phyloP scores from a whole-genome alignment of 2,888 invertebrate genomes.

The Periphyllus acericola region DNA sequence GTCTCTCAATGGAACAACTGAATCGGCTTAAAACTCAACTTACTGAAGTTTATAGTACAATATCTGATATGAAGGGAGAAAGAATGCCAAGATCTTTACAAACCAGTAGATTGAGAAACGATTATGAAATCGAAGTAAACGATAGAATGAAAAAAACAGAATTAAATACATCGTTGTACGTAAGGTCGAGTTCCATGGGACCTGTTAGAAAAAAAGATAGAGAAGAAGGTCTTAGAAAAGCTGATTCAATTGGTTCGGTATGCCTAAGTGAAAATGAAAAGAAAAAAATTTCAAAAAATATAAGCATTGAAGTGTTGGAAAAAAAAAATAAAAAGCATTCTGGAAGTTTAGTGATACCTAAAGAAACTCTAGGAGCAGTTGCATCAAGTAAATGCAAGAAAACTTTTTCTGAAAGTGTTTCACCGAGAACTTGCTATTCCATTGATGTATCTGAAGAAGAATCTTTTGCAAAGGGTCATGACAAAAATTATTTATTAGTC shows the following conservation, averaged over 20 bases:
- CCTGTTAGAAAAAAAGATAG: slow-evolving; percentile 67
- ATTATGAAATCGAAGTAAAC: slow-evolving; percentile 72
- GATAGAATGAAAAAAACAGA: slow-evolving; percentile 64
- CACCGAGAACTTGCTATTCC: slow-evolving; percentile 69
- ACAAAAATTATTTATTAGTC: slow-evolving; percentile 68
- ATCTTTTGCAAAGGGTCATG: slow-evolving; percentile 64
- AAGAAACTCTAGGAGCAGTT: slow-evolving; percentile 74
- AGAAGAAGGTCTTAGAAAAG: slow-evolving; percentile 68
- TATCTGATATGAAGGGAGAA: slow-evolving; percentile 65
- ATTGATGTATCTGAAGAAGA: slow-evolving; percentile 68
- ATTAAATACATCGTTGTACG: slow-evolving; percentile 66
- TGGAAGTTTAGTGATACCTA: slow-evolving; percentile 65
- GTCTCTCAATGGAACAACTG: slow-evolving; percentile 85
- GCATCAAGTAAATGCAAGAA: slow-evolving; percentile 71
- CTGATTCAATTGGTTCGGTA: slow-evolving; percentile 72
- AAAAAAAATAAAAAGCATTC: slow-evolving; percentile 68
- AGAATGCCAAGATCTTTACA: slow-evolving; percentile 63
- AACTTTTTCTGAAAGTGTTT: slow-evolving; percentile 66
- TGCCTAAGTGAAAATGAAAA: slow-evolving; percentile 76
- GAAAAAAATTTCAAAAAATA: slow-evolving; percentile 76
- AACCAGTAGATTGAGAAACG: slow-evolving; percentile 63
- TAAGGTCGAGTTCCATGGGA: slow-evolving; percentile 69
- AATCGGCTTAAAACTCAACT: slow-evolving; percentile 82
- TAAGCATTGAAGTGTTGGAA: slow-evolving; percentile 79
- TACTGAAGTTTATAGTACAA: slow-evolving; percentile 81